Evolutionary conservation across 2,888 invertebrate species (phyloP).

Genomic region (Chrysolina americana): DNA sequence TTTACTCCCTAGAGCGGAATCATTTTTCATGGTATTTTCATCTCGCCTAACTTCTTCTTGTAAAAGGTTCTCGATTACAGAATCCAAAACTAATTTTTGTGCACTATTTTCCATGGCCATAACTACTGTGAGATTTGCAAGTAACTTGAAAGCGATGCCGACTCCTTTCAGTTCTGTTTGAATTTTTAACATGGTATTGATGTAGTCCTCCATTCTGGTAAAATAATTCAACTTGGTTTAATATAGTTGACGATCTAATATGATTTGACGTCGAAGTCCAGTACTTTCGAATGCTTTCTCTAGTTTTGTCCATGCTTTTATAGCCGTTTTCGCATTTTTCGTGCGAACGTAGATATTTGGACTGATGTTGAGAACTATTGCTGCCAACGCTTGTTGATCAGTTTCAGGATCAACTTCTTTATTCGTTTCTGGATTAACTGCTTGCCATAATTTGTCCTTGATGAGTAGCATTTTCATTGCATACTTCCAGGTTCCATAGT

Average conservation of each 20-base stretch:
- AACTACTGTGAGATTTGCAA: background rate
- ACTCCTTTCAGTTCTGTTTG: background rate
- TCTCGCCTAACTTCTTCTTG: background rate
- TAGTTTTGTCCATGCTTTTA: background rate
- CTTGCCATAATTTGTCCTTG: too few species aligned
- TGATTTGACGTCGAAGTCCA: background rate
- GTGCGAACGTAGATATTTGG: background rate
- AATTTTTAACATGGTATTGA: background rate
- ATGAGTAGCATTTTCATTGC: too few species aligned
- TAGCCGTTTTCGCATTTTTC: background rate
- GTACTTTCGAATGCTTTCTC: background rate
- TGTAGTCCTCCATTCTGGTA: background rate
- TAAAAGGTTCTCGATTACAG: background rate
- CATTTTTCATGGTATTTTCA: background rate
- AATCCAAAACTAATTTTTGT: background rate
- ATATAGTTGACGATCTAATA: background rate
- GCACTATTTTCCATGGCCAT: background rate
- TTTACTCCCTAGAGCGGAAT: background rate
- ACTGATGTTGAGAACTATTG: background rate
- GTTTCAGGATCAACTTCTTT: background rate
- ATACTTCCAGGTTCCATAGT: too few species aligned
- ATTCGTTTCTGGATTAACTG: background rate
- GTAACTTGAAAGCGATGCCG: background rate
- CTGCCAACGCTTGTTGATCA: background rate
- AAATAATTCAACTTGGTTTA: background rate